These are phyloP conservation scores for Ctenoplectra terminalis DNA, from an alignment of 1,140 invertebrate genomes.

Conservation along the genomic window DNA sequence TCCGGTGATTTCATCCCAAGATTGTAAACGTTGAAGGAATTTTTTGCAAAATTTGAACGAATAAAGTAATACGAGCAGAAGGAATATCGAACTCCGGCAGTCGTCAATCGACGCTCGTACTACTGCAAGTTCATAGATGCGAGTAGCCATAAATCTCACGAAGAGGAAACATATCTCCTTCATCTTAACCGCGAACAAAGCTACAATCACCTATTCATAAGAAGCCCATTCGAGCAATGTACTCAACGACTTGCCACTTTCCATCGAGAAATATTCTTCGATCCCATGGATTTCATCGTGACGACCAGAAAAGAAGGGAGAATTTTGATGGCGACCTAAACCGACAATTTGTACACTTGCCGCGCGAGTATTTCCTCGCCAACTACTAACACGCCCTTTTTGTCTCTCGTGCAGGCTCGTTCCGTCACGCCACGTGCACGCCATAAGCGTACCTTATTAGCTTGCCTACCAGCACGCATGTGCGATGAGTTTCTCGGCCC, in stretches of 20 bases:
- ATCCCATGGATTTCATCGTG: not conserved
- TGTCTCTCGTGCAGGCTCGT: conserved; percentile 28
- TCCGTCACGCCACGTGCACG: conserved; percentile 55
- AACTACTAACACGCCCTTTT: conserved; percentile 40
- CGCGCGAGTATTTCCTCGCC: conserved; percentile 12
- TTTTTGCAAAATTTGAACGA: too few species aligned
- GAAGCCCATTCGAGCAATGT: not conserved
- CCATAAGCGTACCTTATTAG: conserved; percentile 65
- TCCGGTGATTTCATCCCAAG: not conserved
- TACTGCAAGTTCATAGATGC: not conserved
- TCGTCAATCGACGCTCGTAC: too few species aligned
- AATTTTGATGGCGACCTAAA: conserved; percentile 31
- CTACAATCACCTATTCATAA: not conserved
- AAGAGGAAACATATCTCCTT: too few species aligned
- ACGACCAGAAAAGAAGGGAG: not conserved
- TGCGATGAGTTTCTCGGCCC: conserved; percentile 29
- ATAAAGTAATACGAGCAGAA: too few species aligned
- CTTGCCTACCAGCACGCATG: conserved; percentile 34
- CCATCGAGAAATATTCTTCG: too few species aligned
- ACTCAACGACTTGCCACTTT: not conserved
- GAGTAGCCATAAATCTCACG: not conserved
- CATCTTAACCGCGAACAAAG: not conserved
- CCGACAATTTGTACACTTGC: conserved; percentile 52
- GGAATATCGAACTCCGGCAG: too few species aligned
- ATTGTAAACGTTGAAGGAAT: too few species aligned